Base-by-base conservation (phyloP, 1,140 invertebrate species). In the Aphidius gifuensis region DNA sequence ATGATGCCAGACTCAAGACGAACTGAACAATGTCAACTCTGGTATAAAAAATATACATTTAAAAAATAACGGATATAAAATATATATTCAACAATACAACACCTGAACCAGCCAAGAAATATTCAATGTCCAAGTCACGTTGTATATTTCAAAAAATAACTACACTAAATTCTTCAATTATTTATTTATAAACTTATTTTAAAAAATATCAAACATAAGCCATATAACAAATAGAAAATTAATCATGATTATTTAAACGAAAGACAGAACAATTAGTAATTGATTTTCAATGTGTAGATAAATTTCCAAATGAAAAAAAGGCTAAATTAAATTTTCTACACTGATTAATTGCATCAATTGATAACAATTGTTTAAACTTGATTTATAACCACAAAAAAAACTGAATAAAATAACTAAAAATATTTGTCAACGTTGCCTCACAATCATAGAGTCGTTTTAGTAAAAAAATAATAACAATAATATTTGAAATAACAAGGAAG, bases 71-170 rank as follows among this genome's bases (percentile, higher is more conserved):
- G 43, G 2, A 16, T 16, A 40, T n/a, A 55, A 38, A 2, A 11
- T 44, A 44, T 44, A 55, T 32, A 32, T 32, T 32, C 1, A 32
- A 32, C 53, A 55, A 55, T 55, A 39, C 7, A 55, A 55, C 53
- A 55, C 40, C 53, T 55, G 53, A 55, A 42, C 53, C 40, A 42
- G n/a, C n/a, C 23, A 39, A 16, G 40, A 21, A 38, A 16, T 16
- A 55, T 55, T 40, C 53, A 55, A 42, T 42, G 43, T 11, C 43
- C 53, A 43, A 55, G 53, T 55, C 53, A 55, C 40, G 40, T 55
- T 8, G 6, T 43, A 40, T 42, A 43, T 55, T 55, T 55, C 23
- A 32, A 32, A 32, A 32, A 32, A 32, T 32, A 32, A 32, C 16
- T 32, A 32, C 4, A 32, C 23, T 32, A 32, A 32, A 32, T 16